Base-by-base conservation (phyloP, 2,888 invertebrate species). In the Drosophila eohydei region DNA sequence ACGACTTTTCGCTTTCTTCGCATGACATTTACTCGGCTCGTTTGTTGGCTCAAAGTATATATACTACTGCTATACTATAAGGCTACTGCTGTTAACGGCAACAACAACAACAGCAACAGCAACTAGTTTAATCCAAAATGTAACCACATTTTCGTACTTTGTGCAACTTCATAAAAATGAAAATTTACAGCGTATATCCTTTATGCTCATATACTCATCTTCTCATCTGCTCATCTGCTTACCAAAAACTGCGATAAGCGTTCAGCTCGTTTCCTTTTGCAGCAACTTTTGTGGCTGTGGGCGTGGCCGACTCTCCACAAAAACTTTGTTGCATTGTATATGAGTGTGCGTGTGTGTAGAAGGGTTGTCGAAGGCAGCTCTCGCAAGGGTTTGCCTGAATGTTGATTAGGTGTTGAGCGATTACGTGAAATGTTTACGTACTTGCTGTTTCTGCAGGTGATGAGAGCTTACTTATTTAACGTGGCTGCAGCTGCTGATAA, bases 161-260 rank as follows among this genome's bases (percentile, higher is more conserved):
- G 83, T 85, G 80, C 66, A 85, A 82, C 90, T 89, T 88, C 83
- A 85, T 85, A 89, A 89, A 85, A 89, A 89, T 89, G 88, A 88
- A 89, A 88, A 88, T 89, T 89, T 89, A 88, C 83, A 74, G 82
- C 80, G 78, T 72, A 89, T 81, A 89, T 89, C 88, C 88, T 85
- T 88, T 85, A 82, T 89, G 88, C 78, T 88, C 80, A 89, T 85
- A 78, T 77, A 72, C 77, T 77, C 60, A 69, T 65, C 71, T 59
- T 16, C 65, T 65, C 64, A 48, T 63, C 63, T 56, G 51, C 65
- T 66, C 66, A 66, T 66, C 66, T 66, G 68, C 72, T 72, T 67
- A 76, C 66, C 44, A 66, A 66, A 58, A 57, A 68, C 54, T 64
- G 73, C 81, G 84, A 86, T 83, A 83, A 80, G 77, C 78, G 88